A percentile compares a stretch with the other conserved stretches of the same genome.
Conservation (phyloP, 2,797 vertebrate genomes). For the Protosalanx chinensis region DNA sequence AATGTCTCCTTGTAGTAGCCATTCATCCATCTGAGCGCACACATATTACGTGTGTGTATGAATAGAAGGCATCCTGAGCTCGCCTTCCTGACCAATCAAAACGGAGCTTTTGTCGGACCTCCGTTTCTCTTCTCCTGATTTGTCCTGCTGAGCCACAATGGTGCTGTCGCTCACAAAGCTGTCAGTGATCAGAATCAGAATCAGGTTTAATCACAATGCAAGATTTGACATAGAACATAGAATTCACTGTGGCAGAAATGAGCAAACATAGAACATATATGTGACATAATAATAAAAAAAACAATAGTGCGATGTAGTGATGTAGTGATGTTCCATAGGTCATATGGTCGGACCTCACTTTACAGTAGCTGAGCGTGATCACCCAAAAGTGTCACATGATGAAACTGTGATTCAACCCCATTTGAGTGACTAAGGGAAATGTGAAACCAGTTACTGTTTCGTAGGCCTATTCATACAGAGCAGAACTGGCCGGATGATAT, state of each 20-base stretch:
- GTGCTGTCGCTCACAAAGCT: not conserved
- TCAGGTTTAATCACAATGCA: no score
- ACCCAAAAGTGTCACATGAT: not conserved
- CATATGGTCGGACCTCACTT: not conserved
- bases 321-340: not conserved
- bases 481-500: not conserved
- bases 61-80: not conserved
- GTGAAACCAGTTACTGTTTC: not conserved
- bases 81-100: conserved; percentile 33
- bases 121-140: conserved; percentile 11
- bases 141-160: conserved; percentile 5
- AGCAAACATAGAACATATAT: no score
- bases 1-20: not conserved
- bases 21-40: not conserved
- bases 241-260: no score
- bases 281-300: no score
- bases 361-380: not conserved
- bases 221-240: no score
- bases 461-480: not conserved
- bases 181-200: not conserved
- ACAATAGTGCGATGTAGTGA: not conserved
- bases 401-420: not conserved
- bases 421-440: not conserved
- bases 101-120: conserved; percentile 3
- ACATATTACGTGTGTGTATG: conserved; percentile 5